Evolutionary conservation across 2,797 vertebrate genomes (phyloP).

Genomic region (Paguma larvata): DNA sequence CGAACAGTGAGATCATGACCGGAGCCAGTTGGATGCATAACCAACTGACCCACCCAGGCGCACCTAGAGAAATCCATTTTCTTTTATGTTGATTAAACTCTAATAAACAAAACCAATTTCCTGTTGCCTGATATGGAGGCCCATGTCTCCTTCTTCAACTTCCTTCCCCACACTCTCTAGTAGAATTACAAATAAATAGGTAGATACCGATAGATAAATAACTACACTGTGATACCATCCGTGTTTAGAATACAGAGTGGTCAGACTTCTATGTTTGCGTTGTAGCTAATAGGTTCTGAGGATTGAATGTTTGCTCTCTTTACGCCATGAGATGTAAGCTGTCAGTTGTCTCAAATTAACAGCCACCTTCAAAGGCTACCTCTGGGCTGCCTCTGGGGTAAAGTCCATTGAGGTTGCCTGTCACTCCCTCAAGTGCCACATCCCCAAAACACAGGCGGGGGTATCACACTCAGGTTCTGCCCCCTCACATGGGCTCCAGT

Average conservation of each 20-base stretch:
- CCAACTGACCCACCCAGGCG: no score
- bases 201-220: not conserved
- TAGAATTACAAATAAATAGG: not conserved
- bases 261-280: not conserved
- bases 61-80: not conserved
- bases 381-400: not conserved
- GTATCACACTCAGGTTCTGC: fast-evolving
- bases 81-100: not conserved
- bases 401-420: not conserved
- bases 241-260: not conserved
- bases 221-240: not conserved
- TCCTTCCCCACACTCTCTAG: not conserved
- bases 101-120: not conserved
- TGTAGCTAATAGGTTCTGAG: not conserved
- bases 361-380: not conserved
- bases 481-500: not conserved
- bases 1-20: no score
- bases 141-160: not conserved
- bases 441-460: not conserved
- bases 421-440: not conserved
- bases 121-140: not conserved
- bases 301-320: not conserved
- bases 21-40: no score
- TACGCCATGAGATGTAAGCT: fast-evolving
- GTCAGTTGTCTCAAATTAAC: fast-evolving